These are phyloP conservation scores for Timandra comae DNA, from an alignment of 2,888 invertebrate genomes.

Conservation along the genomic window DNA sequence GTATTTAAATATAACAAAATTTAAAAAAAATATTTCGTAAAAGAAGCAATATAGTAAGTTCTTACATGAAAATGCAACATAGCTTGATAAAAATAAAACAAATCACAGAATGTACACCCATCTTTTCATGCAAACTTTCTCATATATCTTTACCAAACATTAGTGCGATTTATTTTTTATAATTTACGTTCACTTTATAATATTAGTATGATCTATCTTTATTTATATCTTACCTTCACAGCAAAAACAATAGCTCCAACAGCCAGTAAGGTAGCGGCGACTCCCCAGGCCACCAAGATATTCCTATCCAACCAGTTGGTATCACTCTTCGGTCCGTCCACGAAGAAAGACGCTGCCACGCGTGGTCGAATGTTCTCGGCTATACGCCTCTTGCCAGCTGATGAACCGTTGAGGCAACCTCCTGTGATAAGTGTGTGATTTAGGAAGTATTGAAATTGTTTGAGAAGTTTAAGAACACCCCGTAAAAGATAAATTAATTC, in stretches of 20 bases:
- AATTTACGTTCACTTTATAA: neutral
- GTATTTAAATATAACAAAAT: too few species aligned
- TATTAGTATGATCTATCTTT: neutral
- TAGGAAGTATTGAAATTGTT: too few species aligned
- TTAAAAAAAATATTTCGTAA: too few species aligned
- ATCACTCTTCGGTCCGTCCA: constrained; percentile 45
- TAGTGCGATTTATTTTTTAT: too few species aligned
- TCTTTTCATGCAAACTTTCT: too few species aligned
- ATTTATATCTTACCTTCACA: constrained; percentile 44
- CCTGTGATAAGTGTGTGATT: constrained; percentile 50
- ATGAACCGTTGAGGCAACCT: constrained; percentile 83
- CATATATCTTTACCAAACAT: too few species aligned
- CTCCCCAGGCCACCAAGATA: constrained; percentile 41
- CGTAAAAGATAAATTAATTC: neutral
- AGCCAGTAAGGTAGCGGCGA: constrained; percentile 38
- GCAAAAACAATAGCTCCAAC: constrained; percentile 39
- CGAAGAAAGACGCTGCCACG: constrained; percentile 54
- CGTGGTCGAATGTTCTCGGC: constrained; percentile 68
- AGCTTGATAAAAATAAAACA: too few species aligned
- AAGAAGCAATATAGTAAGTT: too few species aligned
- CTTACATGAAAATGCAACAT: too few species aligned
- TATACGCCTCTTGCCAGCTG: constrained; percentile 84
- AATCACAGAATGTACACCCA: too few species aligned
- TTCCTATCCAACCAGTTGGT: constrained; percentile 43
- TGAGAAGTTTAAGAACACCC: too few species aligned